A percentile compares a stretch with the other conserved stretches of the same genome.
Conservation (phyloP, 1,140 invertebrate genomes). For the Cherax destructor region DNA sequence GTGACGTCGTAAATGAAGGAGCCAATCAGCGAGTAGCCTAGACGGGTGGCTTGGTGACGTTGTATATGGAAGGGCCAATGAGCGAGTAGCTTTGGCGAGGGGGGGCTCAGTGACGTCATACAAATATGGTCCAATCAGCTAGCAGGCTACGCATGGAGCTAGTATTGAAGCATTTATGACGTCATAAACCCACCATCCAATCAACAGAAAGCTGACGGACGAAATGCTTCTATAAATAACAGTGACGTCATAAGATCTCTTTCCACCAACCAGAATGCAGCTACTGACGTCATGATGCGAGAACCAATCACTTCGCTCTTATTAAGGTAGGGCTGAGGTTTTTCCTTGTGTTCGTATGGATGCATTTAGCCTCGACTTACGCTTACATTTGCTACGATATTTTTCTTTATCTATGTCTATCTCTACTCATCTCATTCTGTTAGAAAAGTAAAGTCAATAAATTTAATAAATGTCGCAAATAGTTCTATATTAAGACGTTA, state of each 20-base stretch:
- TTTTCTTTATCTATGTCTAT: background rate
- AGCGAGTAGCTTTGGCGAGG: too few species aligned
- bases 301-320: conserved; percentile 9
- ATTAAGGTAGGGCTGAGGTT: conserved; percentile 10
- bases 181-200: too few species aligned
- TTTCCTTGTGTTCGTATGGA: conserved; percentile 2
- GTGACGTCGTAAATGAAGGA: conserved; percentile 3
- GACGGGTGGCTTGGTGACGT: too few species aligned
- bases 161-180: too few species aligned
- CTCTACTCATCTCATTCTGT: background rate
- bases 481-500: background rate
- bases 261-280: background rate
- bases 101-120: too few species aligned
- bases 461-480: background rate
- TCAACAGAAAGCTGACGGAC: too few species aligned
- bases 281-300: background rate
- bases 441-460: background rate
- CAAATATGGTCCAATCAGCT: background rate
- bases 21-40: background rate
- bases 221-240: too few species aligned
- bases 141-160: background rate
- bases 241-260: conserved; percentile 1
- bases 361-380: background rate
- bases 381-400: background rate
- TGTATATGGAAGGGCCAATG: too few species aligned